Base-by-base conservation (phyloP, 2,888 invertebrate species). In the Tachina lurida region DNA sequence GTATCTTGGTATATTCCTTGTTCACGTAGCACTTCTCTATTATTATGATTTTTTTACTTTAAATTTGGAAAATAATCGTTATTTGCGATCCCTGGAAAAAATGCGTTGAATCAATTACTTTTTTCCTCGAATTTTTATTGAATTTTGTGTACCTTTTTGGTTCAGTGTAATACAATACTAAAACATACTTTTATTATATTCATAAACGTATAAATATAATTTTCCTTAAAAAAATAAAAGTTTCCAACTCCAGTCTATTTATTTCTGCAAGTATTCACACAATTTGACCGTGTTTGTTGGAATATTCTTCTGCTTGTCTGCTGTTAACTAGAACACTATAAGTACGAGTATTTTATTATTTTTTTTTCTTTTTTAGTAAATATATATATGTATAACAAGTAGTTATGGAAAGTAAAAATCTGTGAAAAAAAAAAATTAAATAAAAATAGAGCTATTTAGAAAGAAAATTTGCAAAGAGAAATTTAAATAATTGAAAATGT, bases 261-360 rank as follows among this genome's bases (percentile, higher is more conserved):
- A 49, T 60, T 68, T 67, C 4, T 60, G 22, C 9, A 47, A 39
- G 10, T 19, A 13, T 79, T 56, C 63, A 58, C 49, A 77, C 83
- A 78, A 70, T 78, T 74, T 75, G 68, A 78, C 62, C 78, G 73
- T 67, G 67, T 78, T 78, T 67, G 19, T 31, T 75, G n/a, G 22
- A 58, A 58, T 45, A 58, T 49, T 12, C 0, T 49, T 12, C 0
- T 49, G 19, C 31, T 49, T 10, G 13, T 63, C 22, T 19, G 41
- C 10, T 49, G 7, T 13, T 39, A 58, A 65, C 45, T 76, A 39
- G 19, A 19, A 58, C 49, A 13, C 41, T 41, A 13, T 49, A 49
- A 49, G 77, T 68, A 43, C 49, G 58, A 19, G 17, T 76, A 2
- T 22, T 22, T 22, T 22, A 2, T 22, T 22, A 7, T 31, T 31